Evolutionary conservation across 1,140 invertebrate species (phyloP), one percentile per base, ranked within the genome.

Genomic region (Drosophila orosa): DNA sequence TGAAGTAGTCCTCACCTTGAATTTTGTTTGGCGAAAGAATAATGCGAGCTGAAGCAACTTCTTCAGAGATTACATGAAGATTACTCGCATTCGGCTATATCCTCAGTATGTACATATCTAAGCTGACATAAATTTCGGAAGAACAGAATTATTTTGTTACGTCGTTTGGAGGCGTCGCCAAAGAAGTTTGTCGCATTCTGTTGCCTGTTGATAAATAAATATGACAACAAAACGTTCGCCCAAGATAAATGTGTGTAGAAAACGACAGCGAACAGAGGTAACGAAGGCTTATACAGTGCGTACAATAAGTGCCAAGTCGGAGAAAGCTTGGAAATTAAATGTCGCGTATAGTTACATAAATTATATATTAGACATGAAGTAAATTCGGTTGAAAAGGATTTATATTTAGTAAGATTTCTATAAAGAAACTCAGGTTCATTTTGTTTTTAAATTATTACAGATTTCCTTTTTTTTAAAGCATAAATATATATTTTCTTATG

Each of bases 111-210:
- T 47, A 39, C 45, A 67, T 63, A 74, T 74, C 69, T 74, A 50
- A 74, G 58, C 39, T 40, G 40, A 67, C 73, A 76, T 76, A 76
- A 76, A 76, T 76, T 67, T 54, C 22, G 22, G 9, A 15, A 29
- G 40, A 50, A 66, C 33, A 25, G 33, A 75, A 76, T 59, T 50
- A 75, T 58, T 75, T 52, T 75, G 35, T 56, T 66, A 35, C 57
- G 72, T 31, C 67, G 65, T 33, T 65, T 69, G 35, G 63, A 59
- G 67, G 44, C 39, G 82, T 75, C 83, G 82, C 84, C 83, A 86
- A 83, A 83, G 79, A 86, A 86, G 69, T 87, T 85, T 86, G 57
- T 56, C 63, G 83, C 83, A 86, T 71, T 78, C 57, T 45, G 60
- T 35, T 72, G 56, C 44, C 68, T 65, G 62, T 76, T 78, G 61